These are phyloP conservation scores for Bombycilla garrulus DNA, from an alignment of 2,113 vertebrate genomes.

Conservation along the genomic window DNA sequence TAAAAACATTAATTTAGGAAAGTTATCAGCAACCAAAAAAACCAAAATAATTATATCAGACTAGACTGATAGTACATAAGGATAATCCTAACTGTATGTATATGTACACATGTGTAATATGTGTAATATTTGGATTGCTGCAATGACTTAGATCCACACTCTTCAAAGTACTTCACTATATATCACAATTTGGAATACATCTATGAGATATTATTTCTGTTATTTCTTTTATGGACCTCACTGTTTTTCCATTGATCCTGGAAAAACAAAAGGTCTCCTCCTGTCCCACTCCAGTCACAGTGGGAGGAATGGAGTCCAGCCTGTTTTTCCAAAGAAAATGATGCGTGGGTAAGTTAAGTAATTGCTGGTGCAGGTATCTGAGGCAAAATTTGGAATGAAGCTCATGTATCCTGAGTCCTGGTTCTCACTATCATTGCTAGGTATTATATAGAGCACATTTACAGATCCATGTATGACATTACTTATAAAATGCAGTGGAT, in stretches of 20 bases:
- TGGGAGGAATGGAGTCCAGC: background rate
- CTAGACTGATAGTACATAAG: background rate
- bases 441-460: background rate
- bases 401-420: background rate
- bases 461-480: background rate
- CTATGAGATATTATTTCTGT: background rate
- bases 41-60: background rate
- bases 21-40: background rate
- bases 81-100: background rate
- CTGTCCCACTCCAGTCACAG: background rate
- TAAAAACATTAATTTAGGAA: background rate
- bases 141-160: background rate
- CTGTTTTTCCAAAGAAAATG: background rate
- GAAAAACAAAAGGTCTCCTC: background rate
- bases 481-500: background rate
- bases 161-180: background rate
- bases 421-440: background rate
- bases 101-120: background rate
- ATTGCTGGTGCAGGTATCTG: background rate
- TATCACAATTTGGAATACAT: background rate
- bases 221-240: background rate
- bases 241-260: background rate
- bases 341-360: background rate
- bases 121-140: background rate
- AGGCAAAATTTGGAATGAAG: background rate